phyloP scores from a whole-genome alignment of 2,113 vertebrate genomes.

The Telmatochromis bifrenatus region DNA sequence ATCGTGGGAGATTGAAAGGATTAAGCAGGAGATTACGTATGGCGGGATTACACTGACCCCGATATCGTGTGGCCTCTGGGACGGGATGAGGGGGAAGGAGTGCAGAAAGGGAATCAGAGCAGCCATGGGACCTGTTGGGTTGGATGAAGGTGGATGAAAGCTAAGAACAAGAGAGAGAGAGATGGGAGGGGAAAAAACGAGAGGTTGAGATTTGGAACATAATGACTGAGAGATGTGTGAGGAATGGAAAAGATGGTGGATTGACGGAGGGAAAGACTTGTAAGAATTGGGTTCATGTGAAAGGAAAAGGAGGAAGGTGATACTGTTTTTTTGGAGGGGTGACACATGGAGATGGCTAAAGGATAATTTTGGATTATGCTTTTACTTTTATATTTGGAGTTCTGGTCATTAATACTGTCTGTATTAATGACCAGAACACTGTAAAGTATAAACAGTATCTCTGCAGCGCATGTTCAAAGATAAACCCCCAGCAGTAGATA shows the following conservation, averaged over 20 bases:
- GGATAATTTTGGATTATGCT: neutral
- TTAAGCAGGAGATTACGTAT: conserved; percentile 56
- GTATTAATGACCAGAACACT: neutral
- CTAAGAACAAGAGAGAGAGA: neutral
- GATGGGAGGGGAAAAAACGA: neutral
- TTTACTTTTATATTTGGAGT: neutral
- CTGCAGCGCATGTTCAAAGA: neutral
- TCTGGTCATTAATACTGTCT: neutral
- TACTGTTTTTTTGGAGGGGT: neutral
- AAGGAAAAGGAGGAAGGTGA: neutral
- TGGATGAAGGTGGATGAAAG: neutral
- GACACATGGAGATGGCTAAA: neutral
- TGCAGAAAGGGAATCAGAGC: neutral
- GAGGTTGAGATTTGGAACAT: conserved; percentile 1
- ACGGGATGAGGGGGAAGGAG: neutral
- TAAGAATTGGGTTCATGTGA: neutral
- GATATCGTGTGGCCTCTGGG: conserved; percentile 29
- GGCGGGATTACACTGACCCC: conserved; percentile 59
- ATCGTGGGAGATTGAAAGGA: conserved; percentile 61
- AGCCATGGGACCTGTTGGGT: neutral
- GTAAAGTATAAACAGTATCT: neutral
- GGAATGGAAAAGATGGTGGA: neutral
- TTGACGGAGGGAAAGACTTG: neutral
- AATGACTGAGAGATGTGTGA: conserved; percentile 18
- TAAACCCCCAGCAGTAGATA: neutral